Evolutionary conservation across 2,888 invertebrate species (phyloP).

Genomic region (Blastobasis lacticolella): DNA sequence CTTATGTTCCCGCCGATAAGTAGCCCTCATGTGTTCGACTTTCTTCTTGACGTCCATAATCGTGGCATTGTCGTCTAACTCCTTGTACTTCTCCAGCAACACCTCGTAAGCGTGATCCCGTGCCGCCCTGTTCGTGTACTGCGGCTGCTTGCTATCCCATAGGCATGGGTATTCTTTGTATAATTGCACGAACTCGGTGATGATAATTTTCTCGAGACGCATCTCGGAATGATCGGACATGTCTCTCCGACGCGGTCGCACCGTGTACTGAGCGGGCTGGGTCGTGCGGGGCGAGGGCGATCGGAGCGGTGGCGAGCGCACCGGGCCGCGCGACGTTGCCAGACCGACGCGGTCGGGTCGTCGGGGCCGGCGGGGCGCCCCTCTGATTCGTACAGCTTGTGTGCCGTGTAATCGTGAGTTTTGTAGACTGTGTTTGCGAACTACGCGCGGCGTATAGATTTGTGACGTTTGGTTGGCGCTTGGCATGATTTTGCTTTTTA

Average conservation of each 20-base stretch:
- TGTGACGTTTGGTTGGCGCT: no score
- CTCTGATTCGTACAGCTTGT: no score
- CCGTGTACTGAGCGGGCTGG: constrained; percentile 6
- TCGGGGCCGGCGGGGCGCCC: neutral
- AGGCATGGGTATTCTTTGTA: constrained; percentile 19
- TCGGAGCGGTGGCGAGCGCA: constrained; percentile 18
- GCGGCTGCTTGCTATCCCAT: constrained; percentile 18
- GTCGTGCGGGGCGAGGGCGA: constrained; percentile 1
- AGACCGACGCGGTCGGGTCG: neutral
- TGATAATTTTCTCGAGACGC: neutral
- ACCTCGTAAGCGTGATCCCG: constrained; percentile 15
- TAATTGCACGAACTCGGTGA: constrained; percentile 15
- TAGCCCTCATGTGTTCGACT: constrained; percentile 19
- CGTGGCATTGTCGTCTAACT: constrained; percentile 14
- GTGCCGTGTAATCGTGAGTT: no score
- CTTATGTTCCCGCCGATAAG: constrained; percentile 18
- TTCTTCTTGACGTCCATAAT: constrained; percentile 17
- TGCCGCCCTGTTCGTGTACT: constrained; percentile 15
- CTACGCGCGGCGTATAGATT: no score
- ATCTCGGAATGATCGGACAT: neutral
- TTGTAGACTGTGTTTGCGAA: no score
- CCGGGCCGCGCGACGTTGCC: neutral
- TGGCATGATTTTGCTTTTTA: no score
- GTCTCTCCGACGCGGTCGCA: constrained; percentile 7
- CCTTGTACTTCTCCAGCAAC: constrained; percentile 18